Evolutionary conservation across 2,113 vertebrate species (phyloP).

Genomic region (Pseudorectes ferrugineus): DNA sequence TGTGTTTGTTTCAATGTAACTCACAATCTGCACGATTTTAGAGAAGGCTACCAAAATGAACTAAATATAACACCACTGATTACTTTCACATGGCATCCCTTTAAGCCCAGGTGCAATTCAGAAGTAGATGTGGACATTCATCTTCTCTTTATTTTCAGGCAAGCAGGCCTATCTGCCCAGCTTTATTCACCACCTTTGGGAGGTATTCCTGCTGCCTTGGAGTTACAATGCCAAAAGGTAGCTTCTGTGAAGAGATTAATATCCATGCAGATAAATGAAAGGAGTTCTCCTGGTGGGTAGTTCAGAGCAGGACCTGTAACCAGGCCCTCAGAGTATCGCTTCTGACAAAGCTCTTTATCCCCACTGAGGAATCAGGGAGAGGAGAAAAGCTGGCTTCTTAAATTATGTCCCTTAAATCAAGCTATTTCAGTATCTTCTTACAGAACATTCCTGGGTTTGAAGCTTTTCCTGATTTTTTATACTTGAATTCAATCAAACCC

Average conservation of each 20-base stretch:
- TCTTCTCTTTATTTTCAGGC: not conserved
- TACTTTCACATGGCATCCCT: not conserved
- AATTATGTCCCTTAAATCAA: not conserved
- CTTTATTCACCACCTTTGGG: not conserved
- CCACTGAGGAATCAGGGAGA: not conserved
- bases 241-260: not conserved
- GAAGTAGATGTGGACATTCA: not conserved
- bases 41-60: not conserved
- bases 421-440: not conserved
- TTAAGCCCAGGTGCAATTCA: not conserved
- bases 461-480: not conserved
- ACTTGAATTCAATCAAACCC: not conserved
- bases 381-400: not conserved
- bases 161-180: not conserved
- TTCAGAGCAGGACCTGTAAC: not conserved
- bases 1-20: not conserved
- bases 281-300: not conserved
- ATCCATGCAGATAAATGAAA: not conserved
- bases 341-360: not conserved
- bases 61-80: not conserved
- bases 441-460: not conserved
- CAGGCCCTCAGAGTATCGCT: not conserved
- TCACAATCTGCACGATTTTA: not conserved
- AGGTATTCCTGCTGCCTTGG: not conserved
- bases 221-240: not conserved